Percentiles rank a stretch among this genome's conserved stretches.
phyloP scores from a whole-genome alignment of 1,140 invertebrate genomes.

The Diprion similis region DNA sequence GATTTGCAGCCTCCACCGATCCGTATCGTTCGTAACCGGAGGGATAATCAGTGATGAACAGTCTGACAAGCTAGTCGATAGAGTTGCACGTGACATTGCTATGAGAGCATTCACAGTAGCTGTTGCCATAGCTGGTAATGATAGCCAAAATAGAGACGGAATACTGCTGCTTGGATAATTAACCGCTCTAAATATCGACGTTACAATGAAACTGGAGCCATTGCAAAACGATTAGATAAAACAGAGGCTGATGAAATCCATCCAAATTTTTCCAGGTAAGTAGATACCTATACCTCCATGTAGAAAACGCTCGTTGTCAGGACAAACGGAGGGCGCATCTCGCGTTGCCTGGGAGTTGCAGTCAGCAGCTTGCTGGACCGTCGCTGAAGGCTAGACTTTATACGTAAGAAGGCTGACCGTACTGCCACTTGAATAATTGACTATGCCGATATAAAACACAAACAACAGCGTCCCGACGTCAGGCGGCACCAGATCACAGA shows the following conservation, averaged over 20 bases:
- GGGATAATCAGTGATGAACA: neutral
- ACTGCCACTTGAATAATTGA: conserved; percentile 14
- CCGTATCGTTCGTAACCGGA: neutral
- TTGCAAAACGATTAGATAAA: too few relatives aligned
- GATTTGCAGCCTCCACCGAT: too few relatives aligned
- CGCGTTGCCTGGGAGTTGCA: too few relatives aligned
- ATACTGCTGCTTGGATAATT: neutral
- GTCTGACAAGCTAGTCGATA: neutral
- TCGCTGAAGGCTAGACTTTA: conserved; percentile 9
- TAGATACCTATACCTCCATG: too few relatives aligned
- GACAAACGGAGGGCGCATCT: too few relatives aligned
- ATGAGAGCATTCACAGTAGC: neutral
- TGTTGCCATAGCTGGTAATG: too few relatives aligned
- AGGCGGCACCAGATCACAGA: neutral
- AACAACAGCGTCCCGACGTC: conserved; percentile 10
- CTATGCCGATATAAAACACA: conserved; percentile 14
- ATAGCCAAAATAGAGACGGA: neutral
- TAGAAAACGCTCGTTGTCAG: too few relatives aligned
- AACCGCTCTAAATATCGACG: neutral
- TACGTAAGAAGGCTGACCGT: conserved; percentile 12
- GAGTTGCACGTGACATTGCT: neutral
- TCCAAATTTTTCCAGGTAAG: too few relatives aligned
- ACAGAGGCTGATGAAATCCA: too few relatives aligned
- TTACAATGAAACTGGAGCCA: too few relatives aligned
- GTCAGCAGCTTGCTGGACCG: neutral